Percentiles rank a stretch among this genome's conserved stretches.
Conservation (phyloP, 2,888 invertebrate species). For the Mythimna albipuncta region DNA sequence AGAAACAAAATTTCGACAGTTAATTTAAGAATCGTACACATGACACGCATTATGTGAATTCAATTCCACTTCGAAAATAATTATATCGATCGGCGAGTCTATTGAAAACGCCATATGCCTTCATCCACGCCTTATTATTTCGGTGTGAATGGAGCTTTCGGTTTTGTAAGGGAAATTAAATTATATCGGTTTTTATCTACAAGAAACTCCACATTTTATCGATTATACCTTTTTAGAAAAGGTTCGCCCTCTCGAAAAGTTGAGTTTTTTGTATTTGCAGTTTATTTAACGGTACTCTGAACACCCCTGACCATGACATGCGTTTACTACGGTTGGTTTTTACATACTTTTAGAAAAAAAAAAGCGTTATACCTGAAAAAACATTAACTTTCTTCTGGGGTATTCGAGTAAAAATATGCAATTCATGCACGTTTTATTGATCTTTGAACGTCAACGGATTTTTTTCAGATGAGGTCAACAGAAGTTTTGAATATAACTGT, state of each 20-base stretch:
- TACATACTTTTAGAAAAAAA: constrained; percentile 4
- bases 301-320: constrained; percentile 46
- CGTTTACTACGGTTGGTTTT: constrained; percentile 32
- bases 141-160: constrained; percentile 75
- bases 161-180: constrained; percentile 81
- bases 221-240: constrained; percentile 60
- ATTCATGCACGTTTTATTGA: neutral
- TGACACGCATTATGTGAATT: constrained; percentile 65
- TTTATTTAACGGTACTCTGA: constrained; percentile 73
- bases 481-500: neutral
- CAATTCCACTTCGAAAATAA: constrained; percentile 65
- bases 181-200: constrained; percentile 74
- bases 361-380: constrained; percentile 2
- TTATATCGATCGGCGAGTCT: constrained; percentile 71
- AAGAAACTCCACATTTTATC: constrained; percentile 69
- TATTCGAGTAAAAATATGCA: neutral
- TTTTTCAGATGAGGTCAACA: neutral
- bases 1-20: constrained; percentile 40
- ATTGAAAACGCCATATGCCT: constrained; percentile 82
- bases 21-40: constrained; percentile 53
- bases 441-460: neutral
- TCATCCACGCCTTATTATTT: constrained; percentile 73
- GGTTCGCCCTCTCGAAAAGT: constrained; percentile 53
- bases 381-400: too few species aligned
- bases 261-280: constrained; percentile 71